These are phyloP conservation scores for Tragelaphus oryx DNA, from an alignment of 2,797 vertebrate genomes.

Conservation along the genomic window DNA sequence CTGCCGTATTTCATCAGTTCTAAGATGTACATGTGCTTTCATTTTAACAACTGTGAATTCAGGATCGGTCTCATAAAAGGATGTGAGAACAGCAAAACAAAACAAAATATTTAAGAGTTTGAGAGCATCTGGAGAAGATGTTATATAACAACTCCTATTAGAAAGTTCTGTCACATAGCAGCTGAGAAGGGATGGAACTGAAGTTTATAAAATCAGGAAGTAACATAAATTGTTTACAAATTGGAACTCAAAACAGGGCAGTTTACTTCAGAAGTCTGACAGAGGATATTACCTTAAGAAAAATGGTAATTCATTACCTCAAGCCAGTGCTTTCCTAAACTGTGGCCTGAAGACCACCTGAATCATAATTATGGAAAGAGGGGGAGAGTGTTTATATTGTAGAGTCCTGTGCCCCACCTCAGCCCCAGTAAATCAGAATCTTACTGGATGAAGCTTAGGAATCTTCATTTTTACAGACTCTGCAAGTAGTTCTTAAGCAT, in stretches of 20 bases:
- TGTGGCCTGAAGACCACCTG: neutral
- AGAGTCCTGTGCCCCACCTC: neutral
- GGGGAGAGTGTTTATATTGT: neutral
- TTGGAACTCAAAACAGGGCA: neutral
- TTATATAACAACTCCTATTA: neutral
- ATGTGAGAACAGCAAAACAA: neutral
- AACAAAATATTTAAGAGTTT: neutral
- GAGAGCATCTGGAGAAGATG: neutral
- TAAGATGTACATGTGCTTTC: neutral
- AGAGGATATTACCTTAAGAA: neutral
- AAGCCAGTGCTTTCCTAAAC: neutral
- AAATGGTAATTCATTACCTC: neutral
- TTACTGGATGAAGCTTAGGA: neutral
- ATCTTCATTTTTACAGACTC: neutral
- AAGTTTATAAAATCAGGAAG: neutral
- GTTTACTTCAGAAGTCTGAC: neutral
- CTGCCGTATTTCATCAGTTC: neutral
- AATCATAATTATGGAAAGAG: neutral
- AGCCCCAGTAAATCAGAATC: neutral
- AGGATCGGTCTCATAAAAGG: neutral
- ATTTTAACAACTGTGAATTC: conserved; percentile 11
- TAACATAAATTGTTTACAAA: neutral
- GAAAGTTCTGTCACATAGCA: neutral
- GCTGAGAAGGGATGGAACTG: neutral
- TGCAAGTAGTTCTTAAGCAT: neutral